Percentiles rank a stretch among this genome's conserved stretches.
These are phyloP conservation scores for Ischnura elegans DNA, from an alignment of 2,888 invertebrate species.

Conservation along the genomic window DNA sequence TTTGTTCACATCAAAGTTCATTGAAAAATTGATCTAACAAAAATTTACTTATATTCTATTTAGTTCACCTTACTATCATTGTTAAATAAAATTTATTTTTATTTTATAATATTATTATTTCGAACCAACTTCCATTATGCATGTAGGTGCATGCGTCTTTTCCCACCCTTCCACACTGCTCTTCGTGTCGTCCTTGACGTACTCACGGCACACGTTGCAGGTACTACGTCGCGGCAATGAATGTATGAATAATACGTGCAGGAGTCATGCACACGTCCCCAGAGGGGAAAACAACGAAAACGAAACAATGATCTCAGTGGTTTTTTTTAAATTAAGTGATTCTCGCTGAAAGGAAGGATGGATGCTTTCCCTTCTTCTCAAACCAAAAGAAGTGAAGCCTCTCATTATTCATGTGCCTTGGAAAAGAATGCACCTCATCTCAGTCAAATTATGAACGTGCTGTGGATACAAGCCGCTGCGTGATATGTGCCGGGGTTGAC, in stretches of 20 bases:
- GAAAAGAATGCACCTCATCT: background rate
- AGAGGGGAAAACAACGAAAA: background rate
- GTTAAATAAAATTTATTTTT: no score
- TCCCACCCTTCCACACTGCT: background rate
- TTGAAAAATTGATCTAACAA: no score
- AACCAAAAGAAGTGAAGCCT: background rate
- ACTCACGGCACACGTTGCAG: background rate
- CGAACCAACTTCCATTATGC: no score
- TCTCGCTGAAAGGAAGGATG: background rate
- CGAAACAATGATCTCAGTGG: background rate
- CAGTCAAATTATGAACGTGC: no score
- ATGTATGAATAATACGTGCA: background rate
- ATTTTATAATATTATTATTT: no score
- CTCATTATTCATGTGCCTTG: background rate
- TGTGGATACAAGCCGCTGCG: no score
- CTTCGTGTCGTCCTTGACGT: background rate
- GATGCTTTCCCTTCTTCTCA: background rate
- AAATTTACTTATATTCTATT: no score
- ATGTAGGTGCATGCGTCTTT: background rate
- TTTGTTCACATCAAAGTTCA: no score
- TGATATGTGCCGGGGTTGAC: no score
- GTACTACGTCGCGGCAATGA: no score
- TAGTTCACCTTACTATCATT: no score
- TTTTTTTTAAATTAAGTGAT: background rate
- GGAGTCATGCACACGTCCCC: background rate